Conservation (phyloP, 2,113 vertebrate species). For the Lycocorax pyrrhopterus region DNA sequence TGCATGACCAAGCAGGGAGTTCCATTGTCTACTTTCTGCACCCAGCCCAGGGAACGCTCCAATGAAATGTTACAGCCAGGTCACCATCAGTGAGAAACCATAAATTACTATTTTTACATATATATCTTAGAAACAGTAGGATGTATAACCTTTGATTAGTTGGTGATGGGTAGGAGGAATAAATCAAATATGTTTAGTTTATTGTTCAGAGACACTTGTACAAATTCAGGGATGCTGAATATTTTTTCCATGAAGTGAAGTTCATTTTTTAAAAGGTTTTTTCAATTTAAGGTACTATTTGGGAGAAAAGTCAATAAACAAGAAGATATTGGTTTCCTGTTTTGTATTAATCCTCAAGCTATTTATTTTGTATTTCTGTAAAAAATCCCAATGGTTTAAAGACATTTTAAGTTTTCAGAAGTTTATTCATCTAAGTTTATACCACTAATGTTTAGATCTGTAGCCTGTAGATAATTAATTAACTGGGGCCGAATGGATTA, state of each 20-base stretch:
- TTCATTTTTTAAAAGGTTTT: conserved; percentile 15
- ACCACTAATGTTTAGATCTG: neutral
- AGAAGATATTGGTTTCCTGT: neutral
- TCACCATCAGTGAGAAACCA: neutral
- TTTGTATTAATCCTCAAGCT: conserved; percentile 30
- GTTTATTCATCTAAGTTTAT: neutral
- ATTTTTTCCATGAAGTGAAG: conserved; percentile 12
- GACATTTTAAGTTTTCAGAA: neutral
- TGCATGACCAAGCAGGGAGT: neutral
- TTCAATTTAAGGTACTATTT: neutral
- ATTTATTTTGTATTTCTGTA: conserved; percentile 60
- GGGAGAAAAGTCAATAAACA: neutral
- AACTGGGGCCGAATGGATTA: neutral
- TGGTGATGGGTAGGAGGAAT: conserved; percentile 18
- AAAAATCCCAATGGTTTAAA: neutral
- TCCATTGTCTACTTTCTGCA: neutral
- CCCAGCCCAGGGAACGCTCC: neutral
- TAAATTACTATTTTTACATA: neutral
- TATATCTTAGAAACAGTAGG: neutral
- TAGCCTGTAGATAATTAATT: neutral
- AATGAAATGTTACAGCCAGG: neutral
- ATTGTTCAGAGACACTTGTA: neutral
- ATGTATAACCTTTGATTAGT: neutral
- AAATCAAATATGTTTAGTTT: neutral
- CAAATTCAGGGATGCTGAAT: neutral